Conservation (phyloP, 1,140 invertebrate genomes). For the Galleria mellonella region DNA sequence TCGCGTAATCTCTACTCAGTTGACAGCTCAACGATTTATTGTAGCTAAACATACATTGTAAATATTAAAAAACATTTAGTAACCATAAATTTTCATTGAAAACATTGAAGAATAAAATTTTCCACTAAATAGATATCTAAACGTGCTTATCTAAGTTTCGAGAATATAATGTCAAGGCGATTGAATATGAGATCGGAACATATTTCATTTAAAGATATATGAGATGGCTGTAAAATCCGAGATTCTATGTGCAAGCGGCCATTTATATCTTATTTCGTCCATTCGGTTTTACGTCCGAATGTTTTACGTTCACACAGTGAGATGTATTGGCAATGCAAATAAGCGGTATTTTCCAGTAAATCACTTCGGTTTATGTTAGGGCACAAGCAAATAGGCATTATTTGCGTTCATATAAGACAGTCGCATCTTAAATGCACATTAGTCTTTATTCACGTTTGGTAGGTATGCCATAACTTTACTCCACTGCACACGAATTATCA, state of each 20-base stretch:
- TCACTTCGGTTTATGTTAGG: constrained; percentile 39
- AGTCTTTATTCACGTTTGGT: constrained; percentile 31
- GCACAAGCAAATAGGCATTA: constrained; percentile 35
- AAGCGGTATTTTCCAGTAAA: constrained; percentile 57
- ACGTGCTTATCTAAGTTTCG: constrained; percentile 16
- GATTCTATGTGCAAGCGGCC: constrained; percentile 37
- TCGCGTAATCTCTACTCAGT: constrained; percentile 14
- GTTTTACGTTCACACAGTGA: constrained; percentile 37
- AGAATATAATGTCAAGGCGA: constrained; percentile 28
- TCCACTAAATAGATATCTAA: constrained; percentile 12
- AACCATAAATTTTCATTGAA: constrained; percentile 26
- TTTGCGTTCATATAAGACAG: constrained; percentile 43
- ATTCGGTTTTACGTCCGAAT: constrained; percentile 46
- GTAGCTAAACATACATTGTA: constrained; percentile 14
- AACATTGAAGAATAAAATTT: constrained; percentile 21
- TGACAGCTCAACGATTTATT: constrained; percentile 19
- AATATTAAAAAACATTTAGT: constrained; percentile 24
- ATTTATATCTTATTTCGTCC: constrained; percentile 57
- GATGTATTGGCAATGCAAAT: constrained; percentile 60
- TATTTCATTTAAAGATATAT: constrained; percentile 48
- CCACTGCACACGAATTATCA: too few relatives aligned
- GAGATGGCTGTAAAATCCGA: constrained; percentile 45
- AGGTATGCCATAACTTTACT: too few relatives aligned
- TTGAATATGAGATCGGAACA: constrained; percentile 37
- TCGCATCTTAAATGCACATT: constrained; percentile 40